These are phyloP conservation scores for Nicator chloris DNA, from an alignment of 2,113 vertebrate genomes.

Conservation along the genomic window DNA sequence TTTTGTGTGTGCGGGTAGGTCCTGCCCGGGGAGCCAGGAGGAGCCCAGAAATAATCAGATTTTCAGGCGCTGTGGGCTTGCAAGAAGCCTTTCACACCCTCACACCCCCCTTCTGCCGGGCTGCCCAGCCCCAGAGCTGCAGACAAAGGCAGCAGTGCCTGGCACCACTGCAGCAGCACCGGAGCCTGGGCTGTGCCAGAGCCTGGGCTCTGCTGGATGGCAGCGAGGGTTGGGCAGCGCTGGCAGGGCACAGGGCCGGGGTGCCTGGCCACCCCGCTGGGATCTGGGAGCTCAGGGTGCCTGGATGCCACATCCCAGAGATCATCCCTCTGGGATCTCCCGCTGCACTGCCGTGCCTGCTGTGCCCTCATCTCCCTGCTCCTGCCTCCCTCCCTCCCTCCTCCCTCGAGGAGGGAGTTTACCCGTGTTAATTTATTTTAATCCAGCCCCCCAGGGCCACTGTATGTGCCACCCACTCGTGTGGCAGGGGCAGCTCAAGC, in stretches of 20 bases:
- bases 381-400: neutral
- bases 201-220: neutral
- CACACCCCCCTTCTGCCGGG: neutral
- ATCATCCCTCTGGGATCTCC: no score
- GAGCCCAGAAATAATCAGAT: neutral
- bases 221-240: rapidly evolving
- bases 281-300: neutral
- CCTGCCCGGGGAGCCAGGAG: neutral
- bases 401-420: neutral
- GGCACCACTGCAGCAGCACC: neutral
- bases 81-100: neutral
- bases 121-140: neutral
- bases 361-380: neutral
- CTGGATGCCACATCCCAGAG: neutral
- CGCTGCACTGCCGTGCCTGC: rapidly evolving
- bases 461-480: rapidly evolving
- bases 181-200: neutral
- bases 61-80: neutral
- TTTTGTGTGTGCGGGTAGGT: neutral
- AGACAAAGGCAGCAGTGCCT: neutral
- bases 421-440: no score
- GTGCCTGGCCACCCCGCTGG: neutral
- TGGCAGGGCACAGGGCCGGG: neutral
- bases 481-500: neutral
- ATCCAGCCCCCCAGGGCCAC: neutral